Base-by-base conservation (phyloP, 2,113 vertebrate species). In the Mesitornis unicolor region DNA sequence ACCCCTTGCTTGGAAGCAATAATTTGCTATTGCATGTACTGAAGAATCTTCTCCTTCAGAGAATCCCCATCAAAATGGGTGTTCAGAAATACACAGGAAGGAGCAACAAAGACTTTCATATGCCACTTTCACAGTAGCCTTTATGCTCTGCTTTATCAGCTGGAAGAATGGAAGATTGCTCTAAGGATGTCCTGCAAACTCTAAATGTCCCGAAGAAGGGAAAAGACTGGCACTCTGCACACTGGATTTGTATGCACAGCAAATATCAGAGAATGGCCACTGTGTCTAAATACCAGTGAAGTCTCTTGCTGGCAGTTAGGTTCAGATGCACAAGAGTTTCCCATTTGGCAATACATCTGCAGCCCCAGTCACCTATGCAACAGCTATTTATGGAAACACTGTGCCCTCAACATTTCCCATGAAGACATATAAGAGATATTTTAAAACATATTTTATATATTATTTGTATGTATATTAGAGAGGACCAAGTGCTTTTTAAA, bases 261-360 rank as follows among this genome's bases (percentile, higher is more conserved):
- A 84, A 45, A 19, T 57, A 45, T 0, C 7, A 0, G 28, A 45
- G 40, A 84, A 63, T 0, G 5, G 60, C 6, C 10, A 1, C 71
- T 13, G 25, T 40, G 28, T 22, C 50, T 63, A 47, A 80, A 63
- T 13, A 19, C 21, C 53, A 68, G 53, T 67, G 70, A 68, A 71
- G 10, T 29, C n/a, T 73, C 18, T 53, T 50, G 29, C 50, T 64
- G 26, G 40, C 24, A 64, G 22, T 13, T n/a, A 14, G 16, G 35
- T 65, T 73, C 87, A 78, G 38, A 51, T 22, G 15, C 40, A 48
- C 54, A 50, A 22, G 45, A 38, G 35, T 43, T 20, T 70, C 38
- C 38, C 56, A 60, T 45, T 53, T 20, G 12, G 20, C 48, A 50
- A 45, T 43, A n/a, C n/a, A n/a, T n/a, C n/a, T n/a, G n/a, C n/a